Percentiles rank a stretch among this genome's conserved stretches.
Conservation (phyloP, 2,113 vertebrate species). For the Xiphophorus couchianus region DNA sequence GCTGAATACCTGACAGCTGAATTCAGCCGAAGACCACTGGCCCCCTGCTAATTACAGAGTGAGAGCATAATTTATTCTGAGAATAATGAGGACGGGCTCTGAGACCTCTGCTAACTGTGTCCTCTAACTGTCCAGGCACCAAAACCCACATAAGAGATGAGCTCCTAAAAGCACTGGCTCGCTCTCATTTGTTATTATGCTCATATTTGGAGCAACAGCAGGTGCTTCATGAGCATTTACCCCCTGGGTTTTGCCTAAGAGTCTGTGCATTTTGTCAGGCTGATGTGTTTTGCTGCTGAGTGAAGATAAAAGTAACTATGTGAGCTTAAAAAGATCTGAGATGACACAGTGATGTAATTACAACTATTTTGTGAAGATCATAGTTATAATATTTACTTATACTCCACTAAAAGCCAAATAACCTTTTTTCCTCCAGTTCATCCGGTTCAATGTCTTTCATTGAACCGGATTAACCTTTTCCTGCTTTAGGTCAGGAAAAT, state of each 20-base stretch:
- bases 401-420: not conserved
- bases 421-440: not conserved
- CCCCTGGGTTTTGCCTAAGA: slow-evolving; percentile 34
- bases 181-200: slow-evolving; percentile 6
- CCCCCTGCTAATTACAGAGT: slow-evolving; percentile 29
- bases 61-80: not conserved
- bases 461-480: not conserved
- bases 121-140: slow-evolving; percentile 7
- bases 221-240: not conserved
- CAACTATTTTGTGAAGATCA: not conserved
- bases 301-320: not conserved
- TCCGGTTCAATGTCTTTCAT: too few species aligned
- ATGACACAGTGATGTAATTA: not conserved
- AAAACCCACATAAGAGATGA: slow-evolving; percentile 20
- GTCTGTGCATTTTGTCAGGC: not conserved
- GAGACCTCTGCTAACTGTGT: slow-evolving; percentile 3
- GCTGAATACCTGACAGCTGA: slow-evolving; percentile 62
- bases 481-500: not conserved
- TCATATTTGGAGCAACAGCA: not conserved
- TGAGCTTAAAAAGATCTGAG: not conserved
- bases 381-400: not conserved
- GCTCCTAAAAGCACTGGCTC: slow-evolving; percentile 3
- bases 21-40: slow-evolving; percentile 14
- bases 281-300: not conserved
- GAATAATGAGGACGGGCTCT: slow-evolving; percentile 10